A percentile compares a stretch with the other conserved stretches of the same genome.
phyloP scores from a whole-genome alignment of 2,113 vertebrate genomes.

The Myrmecophaga tridactyla region DNA sequence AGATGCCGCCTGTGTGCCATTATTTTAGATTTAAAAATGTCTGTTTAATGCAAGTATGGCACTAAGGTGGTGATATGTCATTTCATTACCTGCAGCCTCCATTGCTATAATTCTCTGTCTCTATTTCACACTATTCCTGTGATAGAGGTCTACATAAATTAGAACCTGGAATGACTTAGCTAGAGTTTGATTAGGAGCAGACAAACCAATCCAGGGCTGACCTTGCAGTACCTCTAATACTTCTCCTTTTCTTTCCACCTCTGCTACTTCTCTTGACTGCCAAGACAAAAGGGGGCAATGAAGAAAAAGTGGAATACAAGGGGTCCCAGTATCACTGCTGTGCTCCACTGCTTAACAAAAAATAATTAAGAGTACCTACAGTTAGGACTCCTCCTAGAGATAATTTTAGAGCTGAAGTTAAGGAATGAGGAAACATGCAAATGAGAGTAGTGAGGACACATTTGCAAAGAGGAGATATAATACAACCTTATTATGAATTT shows the following conservation, averaged over 20 bases:
- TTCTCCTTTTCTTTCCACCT: neutral
- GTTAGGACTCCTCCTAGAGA: neutral
- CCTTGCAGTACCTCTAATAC: neutral
- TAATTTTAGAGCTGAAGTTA: neutral
- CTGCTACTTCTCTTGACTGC: neutral
- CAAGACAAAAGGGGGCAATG: neutral
- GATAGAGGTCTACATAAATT: neutral
- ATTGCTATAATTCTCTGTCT: neutral
- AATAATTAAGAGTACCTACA: neutral
- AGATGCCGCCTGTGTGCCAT: neutral
- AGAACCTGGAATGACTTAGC: neutral
- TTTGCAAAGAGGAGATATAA: neutral
- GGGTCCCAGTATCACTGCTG: neutral
- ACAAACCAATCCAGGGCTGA: neutral
- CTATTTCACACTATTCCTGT: neutral
- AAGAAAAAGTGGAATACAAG: neutral
- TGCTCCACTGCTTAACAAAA: neutral
- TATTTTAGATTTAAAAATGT: conserved; percentile 34
- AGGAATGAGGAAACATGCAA: neutral
- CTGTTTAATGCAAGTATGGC: neutral
- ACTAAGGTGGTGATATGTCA: neutral
- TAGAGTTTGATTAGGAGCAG: conserved; percentile 27
- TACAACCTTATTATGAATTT: neutral
- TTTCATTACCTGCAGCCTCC: conserved; percentile 19
- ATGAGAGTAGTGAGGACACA: neutral